phyloP scores from a whole-genome alignment of 2,888 invertebrate species.

The Athalia rosae region DNA sequence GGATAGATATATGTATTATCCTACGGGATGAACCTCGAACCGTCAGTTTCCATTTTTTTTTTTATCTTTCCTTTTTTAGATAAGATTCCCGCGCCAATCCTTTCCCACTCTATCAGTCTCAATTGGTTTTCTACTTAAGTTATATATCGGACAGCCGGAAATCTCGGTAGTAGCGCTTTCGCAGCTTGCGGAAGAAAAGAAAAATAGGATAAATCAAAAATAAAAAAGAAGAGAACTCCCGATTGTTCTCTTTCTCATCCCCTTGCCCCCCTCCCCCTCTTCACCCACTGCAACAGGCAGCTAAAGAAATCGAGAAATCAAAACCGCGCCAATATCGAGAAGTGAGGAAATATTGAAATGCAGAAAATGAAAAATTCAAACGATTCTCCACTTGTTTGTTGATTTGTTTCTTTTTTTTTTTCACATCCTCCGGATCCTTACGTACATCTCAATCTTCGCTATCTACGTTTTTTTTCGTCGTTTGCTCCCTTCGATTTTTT shows the following conservation, averaged over 20 bases:
- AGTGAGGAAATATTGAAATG: too few relatives aligned
- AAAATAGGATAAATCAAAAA: background rate
- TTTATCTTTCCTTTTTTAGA: background rate
- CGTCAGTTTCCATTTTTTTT: background rate
- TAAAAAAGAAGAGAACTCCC: background rate
- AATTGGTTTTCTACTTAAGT: slow-evolving; percentile 41
- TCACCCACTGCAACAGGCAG: too few relatives aligned
- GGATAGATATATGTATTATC: background rate
- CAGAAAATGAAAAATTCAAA: background rate
- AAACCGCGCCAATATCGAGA: too few relatives aligned
- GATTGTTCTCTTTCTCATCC: background rate
- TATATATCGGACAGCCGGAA: slow-evolving; percentile 20
- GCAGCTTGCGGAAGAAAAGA: background rate
- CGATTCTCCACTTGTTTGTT: too few relatives aligned
- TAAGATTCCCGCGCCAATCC: background rate
- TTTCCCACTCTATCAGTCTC: slow-evolving; percentile 25
- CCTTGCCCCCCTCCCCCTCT: too few relatives aligned
- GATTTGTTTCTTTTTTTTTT: background rate
- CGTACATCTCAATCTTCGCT: too few relatives aligned
- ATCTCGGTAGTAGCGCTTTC: slow-evolving; percentile 4
- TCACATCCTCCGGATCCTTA: background rate
- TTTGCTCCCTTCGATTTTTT: background rate
- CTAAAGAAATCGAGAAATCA: too few relatives aligned
- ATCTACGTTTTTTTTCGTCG: background rate
- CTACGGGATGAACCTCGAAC: slow-evolving; percentile 4